Percentiles rank a stretch among this genome's conserved stretches.
These are phyloP conservation scores for Peromyscus leucopus DNA, from an alignment of 2,113 vertebrate species.

Conservation along the genomic window DNA sequence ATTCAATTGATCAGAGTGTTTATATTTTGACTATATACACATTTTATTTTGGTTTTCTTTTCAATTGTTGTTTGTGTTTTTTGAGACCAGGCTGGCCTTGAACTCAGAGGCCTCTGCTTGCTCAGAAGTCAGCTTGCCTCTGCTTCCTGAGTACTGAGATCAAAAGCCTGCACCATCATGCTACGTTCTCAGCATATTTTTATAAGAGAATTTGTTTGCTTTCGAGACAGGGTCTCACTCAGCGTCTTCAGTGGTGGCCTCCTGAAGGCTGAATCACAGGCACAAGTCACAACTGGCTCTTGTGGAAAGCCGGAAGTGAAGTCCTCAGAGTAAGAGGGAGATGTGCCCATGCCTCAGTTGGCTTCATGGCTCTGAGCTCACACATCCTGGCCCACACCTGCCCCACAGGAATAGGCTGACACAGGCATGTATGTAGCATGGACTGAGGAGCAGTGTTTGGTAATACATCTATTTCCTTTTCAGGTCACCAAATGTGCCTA, in stretches of 20 bases:
- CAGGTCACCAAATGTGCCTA: neutral
- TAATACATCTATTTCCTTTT: neutral
- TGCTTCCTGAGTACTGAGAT: neutral
- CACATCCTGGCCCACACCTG: neutral
- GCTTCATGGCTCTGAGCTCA: neutral
- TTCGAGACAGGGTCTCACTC: neutral
- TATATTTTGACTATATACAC: neutral
- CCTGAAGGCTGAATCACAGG: neutral
- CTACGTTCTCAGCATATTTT: neutral
- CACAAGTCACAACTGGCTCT: neutral
- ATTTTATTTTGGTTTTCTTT: neutral
- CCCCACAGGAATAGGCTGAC: no score
- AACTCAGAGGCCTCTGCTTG: neutral
- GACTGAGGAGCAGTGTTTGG: neutral
- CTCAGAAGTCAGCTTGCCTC: neutral
- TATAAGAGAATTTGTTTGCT: neutral
- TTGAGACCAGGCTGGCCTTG: neutral
- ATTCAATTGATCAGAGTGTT: neutral
- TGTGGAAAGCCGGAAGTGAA: neutral
- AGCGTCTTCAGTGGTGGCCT: neutral
- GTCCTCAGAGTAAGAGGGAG: neutral
- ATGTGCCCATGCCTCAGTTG: rapidly evolving
- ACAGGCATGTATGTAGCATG: neutral
- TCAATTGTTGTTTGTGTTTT: neutral
- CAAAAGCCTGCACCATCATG: neutral